Evolutionary conservation across 2,113 vertebrate species (phyloP).

Genomic region (Nerophis ophidion): DNA sequence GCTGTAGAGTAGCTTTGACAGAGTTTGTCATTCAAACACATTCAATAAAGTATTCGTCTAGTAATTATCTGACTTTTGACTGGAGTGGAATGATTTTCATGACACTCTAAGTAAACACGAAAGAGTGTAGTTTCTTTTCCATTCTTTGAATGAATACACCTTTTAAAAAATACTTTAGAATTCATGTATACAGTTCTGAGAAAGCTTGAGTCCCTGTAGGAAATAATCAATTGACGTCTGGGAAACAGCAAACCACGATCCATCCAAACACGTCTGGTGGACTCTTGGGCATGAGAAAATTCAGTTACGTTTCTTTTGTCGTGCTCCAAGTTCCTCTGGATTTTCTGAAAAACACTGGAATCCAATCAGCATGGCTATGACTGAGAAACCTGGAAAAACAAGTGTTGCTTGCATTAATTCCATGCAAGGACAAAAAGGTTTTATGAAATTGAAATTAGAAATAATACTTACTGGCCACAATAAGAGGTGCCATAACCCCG

Average conservation of each 20-base stretch:
- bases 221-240: conserved; percentile 8
- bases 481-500: conserved; percentile 89
- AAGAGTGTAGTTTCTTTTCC: background rate
- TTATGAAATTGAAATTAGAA: background rate
- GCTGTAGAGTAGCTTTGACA: background rate
- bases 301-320: conserved; percentile 87
- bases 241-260: conserved; percentile 10
- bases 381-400: conserved; percentile 80
- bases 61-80: background rate
- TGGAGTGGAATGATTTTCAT: background rate
- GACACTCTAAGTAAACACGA: background rate
- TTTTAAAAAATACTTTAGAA: background rate
- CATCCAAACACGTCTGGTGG: conserved; percentile 3
- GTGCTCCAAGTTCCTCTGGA: conserved; percentile 66
- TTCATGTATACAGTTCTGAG: background rate
- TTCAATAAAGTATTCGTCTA: background rate
- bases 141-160: background rate
- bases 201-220: conserved; percentile 1
- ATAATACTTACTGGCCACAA: conserved; percentile 78
- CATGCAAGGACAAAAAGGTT: background rate
- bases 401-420: background rate
- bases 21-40: background rate
- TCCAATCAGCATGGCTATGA: conserved; percentile 90
- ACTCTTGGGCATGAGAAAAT: background rate
- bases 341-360: conserved; percentile 78